Base-by-base conservation (phyloP, 2,888 invertebrate species). In the Epinotia nisella region DNA sequence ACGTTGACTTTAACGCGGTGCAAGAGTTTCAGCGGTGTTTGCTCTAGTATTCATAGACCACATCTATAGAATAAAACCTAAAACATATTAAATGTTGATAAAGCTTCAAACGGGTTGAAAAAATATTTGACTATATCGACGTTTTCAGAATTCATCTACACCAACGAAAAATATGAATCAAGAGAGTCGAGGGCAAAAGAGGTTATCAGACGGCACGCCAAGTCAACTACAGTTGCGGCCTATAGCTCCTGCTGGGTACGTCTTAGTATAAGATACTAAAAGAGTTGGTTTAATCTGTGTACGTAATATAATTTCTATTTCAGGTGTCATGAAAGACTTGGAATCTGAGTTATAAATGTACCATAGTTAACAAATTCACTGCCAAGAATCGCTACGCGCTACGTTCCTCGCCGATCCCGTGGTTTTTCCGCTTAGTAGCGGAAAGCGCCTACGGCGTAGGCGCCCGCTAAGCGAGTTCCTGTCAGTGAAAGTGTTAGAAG, bases 161-260 rank as follows among this genome's bases (percentile, higher is more conserved):
- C 86, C 90, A 13, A 87, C 89, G 11, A 93, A 92, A 80, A 89
- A 83, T 75, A 77, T 87, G 39, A 80, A 73, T 19, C 91, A 91
- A 77, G 93, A 93, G 58, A 69, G 85, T 3, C 81, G 93, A 67
- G 93, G 92, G 2, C 93, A 93, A 75, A 93, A 94, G 74, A 84
- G 93, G 65, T 76, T 93, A 24, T 92, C 94, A 0, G 94, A 94
- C 75, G 93, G 93, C 0, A 87, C 92, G 0, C 93, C 94, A 0
- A 94, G 85, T 76, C 93, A 93, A 73, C 78, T 93, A 53, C 93
- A 93, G 78, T 77, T 93, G 11, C 80, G 93, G 51, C 91, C 94
- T 0, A 93, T 94, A 24, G 94, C 94, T 11, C 93, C 94, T 0
- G 92, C 93, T 13, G 91, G 91, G 92, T 92, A 86, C 88, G 92